phyloP scores from a whole-genome alignment of 2,113 vertebrate species.

The Scolopax mira region DNA sequence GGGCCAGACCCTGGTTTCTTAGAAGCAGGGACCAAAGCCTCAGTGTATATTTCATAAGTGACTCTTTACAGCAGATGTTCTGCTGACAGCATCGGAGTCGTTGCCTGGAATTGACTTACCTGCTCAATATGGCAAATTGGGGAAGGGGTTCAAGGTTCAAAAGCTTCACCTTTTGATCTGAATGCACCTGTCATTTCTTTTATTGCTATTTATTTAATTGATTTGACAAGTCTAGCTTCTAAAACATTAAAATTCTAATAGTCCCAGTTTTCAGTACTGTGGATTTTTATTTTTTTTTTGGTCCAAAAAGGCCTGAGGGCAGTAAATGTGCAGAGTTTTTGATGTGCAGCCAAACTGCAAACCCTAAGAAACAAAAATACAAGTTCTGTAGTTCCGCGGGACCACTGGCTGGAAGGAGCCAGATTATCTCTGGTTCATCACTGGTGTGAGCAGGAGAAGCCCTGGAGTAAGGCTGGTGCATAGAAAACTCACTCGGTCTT shows the following conservation, averaged over 20 bases:
- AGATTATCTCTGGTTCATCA: background rate
- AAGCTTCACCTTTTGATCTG: background rate
- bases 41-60: background rate
- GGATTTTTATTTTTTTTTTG: background rate
- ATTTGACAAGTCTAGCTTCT: background rate
- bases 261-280: background rate
- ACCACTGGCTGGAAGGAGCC: background rate
- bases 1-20: background rate
- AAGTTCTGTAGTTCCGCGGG: background rate
- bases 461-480: background rate
- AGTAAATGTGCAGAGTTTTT: background rate
- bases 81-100: background rate
- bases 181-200: rapidly evolving
- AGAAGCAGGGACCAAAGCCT: background rate
- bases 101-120: background rate
- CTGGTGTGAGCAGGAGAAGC: background rate
- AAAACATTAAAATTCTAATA: background rate
- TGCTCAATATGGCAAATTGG: background rate
- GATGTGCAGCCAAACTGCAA: background rate
- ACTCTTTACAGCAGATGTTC: background rate
- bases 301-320: background rate
- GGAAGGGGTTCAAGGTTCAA: background rate
- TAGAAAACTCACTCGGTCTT: background rate
- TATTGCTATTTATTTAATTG: background rate
- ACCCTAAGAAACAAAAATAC: background rate